Percentiles rank a stretch among this genome's conserved stretches.
Evolutionary conservation across 2,797 vertebrate genomes (phyloP).

Genomic region (Sebastes iracundus): DNA sequence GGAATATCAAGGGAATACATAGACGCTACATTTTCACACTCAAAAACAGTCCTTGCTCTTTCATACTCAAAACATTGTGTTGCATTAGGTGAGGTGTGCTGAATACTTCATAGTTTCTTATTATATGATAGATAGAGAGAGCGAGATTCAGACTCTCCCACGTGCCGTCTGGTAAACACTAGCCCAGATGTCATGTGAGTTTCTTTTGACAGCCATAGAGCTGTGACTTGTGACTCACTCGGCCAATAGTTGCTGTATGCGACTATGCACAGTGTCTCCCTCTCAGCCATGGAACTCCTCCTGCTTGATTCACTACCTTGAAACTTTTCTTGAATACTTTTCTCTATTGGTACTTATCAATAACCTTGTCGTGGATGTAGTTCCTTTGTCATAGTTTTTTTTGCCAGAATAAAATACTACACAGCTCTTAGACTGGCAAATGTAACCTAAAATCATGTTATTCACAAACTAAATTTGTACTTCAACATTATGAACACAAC

Average conservation of each 20-base stretch:
- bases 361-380: not conserved
- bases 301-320: not conserved
- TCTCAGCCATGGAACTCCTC: not conserved
- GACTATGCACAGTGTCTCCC: not conserved
- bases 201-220: not conserved
- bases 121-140: not conserved
- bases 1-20: constrained; percentile 31
- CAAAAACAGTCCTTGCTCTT: not conserved
- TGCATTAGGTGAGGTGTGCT: not conserved
- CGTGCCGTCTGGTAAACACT: constrained; percentile 10
- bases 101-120: constrained; percentile 4
- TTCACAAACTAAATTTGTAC: not conserved
- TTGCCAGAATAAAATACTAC: not conserved
- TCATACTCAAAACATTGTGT: not conserved
- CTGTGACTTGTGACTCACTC: constrained; percentile 1
- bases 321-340: not conserved
- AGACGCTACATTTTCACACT: constrained; percentile 3
- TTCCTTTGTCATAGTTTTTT: not conserved
- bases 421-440: not conserved
- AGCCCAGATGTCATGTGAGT: constrained; percentile 18
- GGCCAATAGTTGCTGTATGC: not conserved
- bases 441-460: not conserved
- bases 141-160: constrained; percentile 4
- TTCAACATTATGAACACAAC: not conserved
- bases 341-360: not conserved